phyloP scores from a whole-genome alignment of 2,797 vertebrate species.

The Paedocypris micromegethes region DNA sequence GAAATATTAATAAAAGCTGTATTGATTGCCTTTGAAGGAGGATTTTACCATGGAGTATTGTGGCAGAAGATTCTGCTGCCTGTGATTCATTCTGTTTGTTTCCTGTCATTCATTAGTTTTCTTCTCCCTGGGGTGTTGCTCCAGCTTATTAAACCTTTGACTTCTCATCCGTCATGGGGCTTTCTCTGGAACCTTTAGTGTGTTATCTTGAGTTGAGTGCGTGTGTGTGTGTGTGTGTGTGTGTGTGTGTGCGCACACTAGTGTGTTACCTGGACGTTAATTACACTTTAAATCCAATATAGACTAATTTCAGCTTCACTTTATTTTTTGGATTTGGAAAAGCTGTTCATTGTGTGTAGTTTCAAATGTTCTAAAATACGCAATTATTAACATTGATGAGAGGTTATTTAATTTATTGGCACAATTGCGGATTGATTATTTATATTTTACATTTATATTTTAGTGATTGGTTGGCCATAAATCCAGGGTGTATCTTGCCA shows the following conservation, averaged over 20 bases:
- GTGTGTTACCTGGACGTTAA: slow-evolving; percentile 2
- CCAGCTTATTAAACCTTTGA: slow-evolving; percentile 37
- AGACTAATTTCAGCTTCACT: too few species aligned
- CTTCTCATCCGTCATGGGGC: slow-evolving; percentile 28
- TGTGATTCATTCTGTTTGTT: slow-evolving; percentile 43
- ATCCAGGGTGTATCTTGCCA: too few species aligned
- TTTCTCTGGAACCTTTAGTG: slow-evolving; percentile 42
- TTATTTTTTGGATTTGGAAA: too few species aligned
- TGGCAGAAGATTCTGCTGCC: slow-evolving; percentile 16
- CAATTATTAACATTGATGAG: too few species aligned
- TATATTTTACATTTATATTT: too few species aligned
- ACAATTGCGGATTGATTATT: too few species aligned
- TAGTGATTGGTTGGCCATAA: too few species aligned
- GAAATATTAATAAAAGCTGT: slow-evolving; percentile 10
- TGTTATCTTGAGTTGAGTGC: slow-evolving; percentile 43
- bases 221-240: slow-evolving; percentile 50
- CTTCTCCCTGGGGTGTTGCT: slow-evolving; percentile 26
- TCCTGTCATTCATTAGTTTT: slow-evolving; percentile 33
- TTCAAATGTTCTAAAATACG: too few species aligned
- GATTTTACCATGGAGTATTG: slow-evolving; percentile 6
- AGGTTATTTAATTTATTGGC: too few species aligned
- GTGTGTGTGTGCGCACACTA: slow-evolving; percentile 47
- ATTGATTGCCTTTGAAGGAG: background rate
- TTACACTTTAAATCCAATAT: slow-evolving; percentile 20
- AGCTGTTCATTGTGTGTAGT: too few species aligned